Percentiles rank a stretch among this genome's conserved stretches.
Evolutionary conservation across 1,140 invertebrate species (phyloP).

Genomic region (Leptinotarsa lineolata): DNA sequence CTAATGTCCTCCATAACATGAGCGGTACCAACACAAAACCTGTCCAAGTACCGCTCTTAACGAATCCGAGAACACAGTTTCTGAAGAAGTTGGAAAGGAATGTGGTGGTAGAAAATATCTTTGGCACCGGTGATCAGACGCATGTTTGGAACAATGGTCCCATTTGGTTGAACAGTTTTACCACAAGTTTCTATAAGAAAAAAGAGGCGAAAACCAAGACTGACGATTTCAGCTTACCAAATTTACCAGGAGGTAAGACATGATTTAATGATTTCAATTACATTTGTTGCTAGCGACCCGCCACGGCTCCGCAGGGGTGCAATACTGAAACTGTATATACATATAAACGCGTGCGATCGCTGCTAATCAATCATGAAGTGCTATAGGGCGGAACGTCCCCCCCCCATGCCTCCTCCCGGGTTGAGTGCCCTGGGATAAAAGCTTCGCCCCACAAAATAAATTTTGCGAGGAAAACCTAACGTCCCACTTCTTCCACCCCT

Average conservation of each 20-base stretch:
- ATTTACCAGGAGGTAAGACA: conserved; percentile 58
- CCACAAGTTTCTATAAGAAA: conserved; percentile 26
- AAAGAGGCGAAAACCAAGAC: conserved; percentile 40
- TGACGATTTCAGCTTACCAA: conserved; percentile 59
- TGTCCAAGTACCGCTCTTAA: conserved; percentile 41
- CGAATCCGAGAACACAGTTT: conserved; percentile 42
- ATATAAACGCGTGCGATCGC: no score
- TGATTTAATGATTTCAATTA: neutral
- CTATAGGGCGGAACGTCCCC: no score
- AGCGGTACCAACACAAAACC: neutral
- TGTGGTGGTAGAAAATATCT: conserved; percentile 41
- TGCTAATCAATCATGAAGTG: no score
- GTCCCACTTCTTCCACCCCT: no score
- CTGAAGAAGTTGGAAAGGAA: conserved; percentile 47
- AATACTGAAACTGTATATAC: no score
- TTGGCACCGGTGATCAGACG: conserved; percentile 32
- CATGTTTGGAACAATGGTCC: conserved; percentile 29
- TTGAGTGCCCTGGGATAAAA: no score
- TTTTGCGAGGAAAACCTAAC: no score
- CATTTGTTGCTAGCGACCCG: neutral
- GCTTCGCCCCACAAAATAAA: no score
- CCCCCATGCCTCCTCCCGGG: no score
- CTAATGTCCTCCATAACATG: conserved; percentile 43
- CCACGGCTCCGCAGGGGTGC: no score
- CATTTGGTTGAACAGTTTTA: conserved; percentile 38